Evolutionary conservation across 2,888 invertebrate species (phyloP), one percentile per base, ranked within the genome.

Genomic region (Bhutanitis thaidina): DNA sequence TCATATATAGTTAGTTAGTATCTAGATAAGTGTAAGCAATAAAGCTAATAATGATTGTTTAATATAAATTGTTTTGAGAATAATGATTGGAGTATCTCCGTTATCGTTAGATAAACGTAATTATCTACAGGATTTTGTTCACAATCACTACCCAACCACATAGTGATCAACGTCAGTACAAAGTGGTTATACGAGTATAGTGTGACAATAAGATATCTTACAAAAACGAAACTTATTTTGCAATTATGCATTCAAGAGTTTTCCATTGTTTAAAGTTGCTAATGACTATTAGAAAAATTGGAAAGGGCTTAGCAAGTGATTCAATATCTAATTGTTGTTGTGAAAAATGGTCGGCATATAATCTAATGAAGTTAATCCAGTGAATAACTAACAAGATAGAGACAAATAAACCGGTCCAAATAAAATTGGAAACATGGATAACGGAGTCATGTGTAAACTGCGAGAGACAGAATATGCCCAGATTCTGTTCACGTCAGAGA

Each of bases 401-500:
- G 20, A 20, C 20, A 5, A 20, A 20, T 20, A 20, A 20, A 20
- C 20, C 2, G 20, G 2, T 2, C 3, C 20, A 20, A 20, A 20
- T 20, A 5, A 20, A 29, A 38, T 15, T 38, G 16, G 30, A 32
- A 13, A 30, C 30, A 38, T 14, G 20, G 10, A 8, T 8, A 14
- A 27, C n/a, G 16, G 13, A 15, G 5, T 27, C 14, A 20, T 46
- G 34, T 10, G 25, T 36, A 15, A 30, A 14, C 9, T 41, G 25
- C 34, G 43, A 9, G 12, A 14, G 7, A 30, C 15, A 14, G 51
- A 45, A 20, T 36, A 36, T 12, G 2, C n/a, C 5, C 29, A 13
- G 4, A n/a, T 12, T n/a, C 2, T 30, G 4, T 44, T 41, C 9
- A 10, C 29, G 8, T 41, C 61, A 5, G 55, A 60, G n/a, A 63